phyloP scores from a whole-genome alignment of 2,797 vertebrate genomes.

The Danio aesculapii region DNA sequence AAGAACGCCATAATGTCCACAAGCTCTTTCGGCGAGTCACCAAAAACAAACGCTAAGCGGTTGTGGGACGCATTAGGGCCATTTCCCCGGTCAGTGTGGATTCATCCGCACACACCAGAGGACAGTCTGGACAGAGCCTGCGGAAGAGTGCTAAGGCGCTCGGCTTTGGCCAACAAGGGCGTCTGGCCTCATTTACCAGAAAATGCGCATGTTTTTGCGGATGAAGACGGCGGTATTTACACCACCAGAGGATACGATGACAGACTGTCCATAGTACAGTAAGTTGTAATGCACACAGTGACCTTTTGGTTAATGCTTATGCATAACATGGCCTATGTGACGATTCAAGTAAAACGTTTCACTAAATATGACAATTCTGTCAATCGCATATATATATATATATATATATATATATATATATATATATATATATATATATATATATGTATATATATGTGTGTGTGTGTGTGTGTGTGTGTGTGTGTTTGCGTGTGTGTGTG shows the following conservation, averaged over 20 bases:
- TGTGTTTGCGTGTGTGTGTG: too few relatives aligned
- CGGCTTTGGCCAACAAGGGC: slow-evolving; percentile 57
- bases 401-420: too few relatives aligned
- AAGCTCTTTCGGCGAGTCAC: slow-evolving; percentile 18
- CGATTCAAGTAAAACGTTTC: too few relatives aligned
- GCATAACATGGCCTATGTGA: too few relatives aligned
- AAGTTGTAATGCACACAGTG: not conserved
- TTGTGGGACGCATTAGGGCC: slow-evolving; percentile 70
- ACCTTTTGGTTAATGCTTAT: too few relatives aligned
- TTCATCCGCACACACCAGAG: slow-evolving; percentile 75
- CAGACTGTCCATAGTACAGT: not conserved
- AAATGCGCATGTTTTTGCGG: not conserved
- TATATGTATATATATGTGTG: too few relatives aligned
- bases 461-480: too few relatives aligned
- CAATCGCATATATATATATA: too few relatives aligned
- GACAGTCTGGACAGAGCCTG: slow-evolving; percentile 81
- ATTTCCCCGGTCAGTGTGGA: slow-evolving; percentile 83
- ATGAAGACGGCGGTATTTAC: slow-evolving; percentile 1
- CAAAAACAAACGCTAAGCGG: slow-evolving; percentile 25
- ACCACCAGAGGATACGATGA: not conserved
- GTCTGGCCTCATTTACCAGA: slow-evolving; percentile 28
- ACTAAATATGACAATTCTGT: too few relatives aligned
- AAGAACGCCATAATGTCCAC: slow-evolving; percentile 2
- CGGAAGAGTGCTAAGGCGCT: slow-evolving; percentile 78
- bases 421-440: too few relatives aligned